phyloP scores from a whole-genome alignment of 1,140 invertebrate species.

The Aphelenchoides besseyi region DNA sequence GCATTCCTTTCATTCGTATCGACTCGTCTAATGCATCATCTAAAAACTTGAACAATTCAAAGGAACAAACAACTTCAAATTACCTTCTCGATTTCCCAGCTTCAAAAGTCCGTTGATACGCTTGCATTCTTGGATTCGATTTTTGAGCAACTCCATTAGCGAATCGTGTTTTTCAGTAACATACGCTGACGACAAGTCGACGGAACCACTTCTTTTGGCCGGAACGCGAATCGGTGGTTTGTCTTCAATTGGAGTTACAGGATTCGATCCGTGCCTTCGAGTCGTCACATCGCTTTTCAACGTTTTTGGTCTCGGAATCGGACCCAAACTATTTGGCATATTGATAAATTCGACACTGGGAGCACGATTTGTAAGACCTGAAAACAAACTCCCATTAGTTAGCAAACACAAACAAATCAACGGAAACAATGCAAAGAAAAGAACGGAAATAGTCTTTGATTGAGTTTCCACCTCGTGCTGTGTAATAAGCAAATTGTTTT shows the following conservation, averaged over 20 bases:
- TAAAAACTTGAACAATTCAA: conserved; percentile 27
- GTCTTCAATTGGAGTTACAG: conserved; percentile 1
- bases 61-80: conserved; percentile 19
- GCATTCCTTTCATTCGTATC: conserved; percentile 9
- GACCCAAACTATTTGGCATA: neutral
- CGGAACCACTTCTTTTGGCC: neutral
- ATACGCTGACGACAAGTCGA: neutral
- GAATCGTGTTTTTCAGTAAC: conserved; percentile 6
- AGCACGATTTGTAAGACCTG: neutral
- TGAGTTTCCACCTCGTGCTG: no score
- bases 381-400: neutral
- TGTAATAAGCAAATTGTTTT: no score
- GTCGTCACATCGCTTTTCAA: neutral
- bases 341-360: neutral
- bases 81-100: conserved; percentile 29
- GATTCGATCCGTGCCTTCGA: neutral
- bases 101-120: conserved; percentile 9
- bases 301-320: neutral
- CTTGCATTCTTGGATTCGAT: conserved; percentile 21
- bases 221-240: neutral
- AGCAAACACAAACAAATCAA: no score
- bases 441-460: no score
- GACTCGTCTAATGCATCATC: conserved; percentile 21
- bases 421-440: no score
- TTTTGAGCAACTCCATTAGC: conserved; percentile 26